Conservation (phyloP, 2,888 invertebrate species). For the Elysia crispata region DNA sequence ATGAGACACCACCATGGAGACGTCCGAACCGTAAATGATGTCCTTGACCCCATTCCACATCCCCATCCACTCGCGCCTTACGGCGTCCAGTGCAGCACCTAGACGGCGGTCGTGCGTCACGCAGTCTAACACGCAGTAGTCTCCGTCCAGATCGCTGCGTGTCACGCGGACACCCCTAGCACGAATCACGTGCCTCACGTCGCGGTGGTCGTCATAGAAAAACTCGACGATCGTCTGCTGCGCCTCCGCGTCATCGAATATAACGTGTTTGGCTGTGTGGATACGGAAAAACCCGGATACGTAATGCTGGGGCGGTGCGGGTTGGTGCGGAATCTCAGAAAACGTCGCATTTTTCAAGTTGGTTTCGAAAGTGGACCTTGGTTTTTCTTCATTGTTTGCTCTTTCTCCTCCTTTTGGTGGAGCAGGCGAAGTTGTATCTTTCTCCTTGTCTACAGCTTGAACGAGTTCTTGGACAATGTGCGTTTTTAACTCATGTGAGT, state of each 20-base stretch:
- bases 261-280: slow-evolving; percentile 28
- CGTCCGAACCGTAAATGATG: not conserved
- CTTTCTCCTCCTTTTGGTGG: too few relatives aligned
- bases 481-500: too few relatives aligned
- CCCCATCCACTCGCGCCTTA: not conserved
- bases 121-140: slow-evolving; percentile 25
- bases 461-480: too few relatives aligned
- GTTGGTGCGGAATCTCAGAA: too few relatives aligned
- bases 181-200: not conserved
- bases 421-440: too few relatives aligned
- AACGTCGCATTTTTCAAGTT: too few relatives aligned
- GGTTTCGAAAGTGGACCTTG: too few relatives aligned
- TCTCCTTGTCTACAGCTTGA: too few relatives aligned
- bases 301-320: not conserved
- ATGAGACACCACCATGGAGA: slow-evolving; percentile 23
- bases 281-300: slow-evolving; percentile 23
- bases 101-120: slow-evolving; percentile 7
- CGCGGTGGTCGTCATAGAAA: slow-evolving; percentile 16
- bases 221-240: slow-evolving; percentile 32
- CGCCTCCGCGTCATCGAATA: slow-evolving; percentile 36
- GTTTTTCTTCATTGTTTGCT: too few relatives aligned
- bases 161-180: slow-evolving; percentile 26
- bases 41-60: not conserved
- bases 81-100: not conserved
- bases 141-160: slow-evolving; percentile 11